A percentile compares a stretch with the other conserved stretches of the same genome.
Evolutionary conservation across 2,113 vertebrate species (phyloP).

Genomic region (Azemiops feae): DNA sequence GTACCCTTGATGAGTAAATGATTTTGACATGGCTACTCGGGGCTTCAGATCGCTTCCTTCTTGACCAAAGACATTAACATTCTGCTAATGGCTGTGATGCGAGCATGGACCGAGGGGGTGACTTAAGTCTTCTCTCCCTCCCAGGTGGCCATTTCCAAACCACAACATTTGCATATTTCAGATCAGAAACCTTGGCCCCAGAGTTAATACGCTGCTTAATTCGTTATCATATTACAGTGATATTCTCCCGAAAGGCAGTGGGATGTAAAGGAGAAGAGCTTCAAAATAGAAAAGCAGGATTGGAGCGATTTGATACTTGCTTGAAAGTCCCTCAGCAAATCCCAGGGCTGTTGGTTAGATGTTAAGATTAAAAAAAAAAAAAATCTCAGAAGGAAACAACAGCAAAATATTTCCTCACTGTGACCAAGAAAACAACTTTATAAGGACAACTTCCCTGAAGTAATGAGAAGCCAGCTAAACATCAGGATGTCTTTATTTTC

Average conservation of each 20-base stretch:
- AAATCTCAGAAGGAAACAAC: neutral
- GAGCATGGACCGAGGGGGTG: neutral
- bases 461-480: neutral
- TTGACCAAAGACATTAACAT: slow-evolving; percentile 12
- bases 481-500: neutral
- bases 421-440: neutral
- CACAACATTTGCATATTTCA: neutral
- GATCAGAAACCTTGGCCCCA: neutral
- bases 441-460: neutral
- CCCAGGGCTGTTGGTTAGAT: neutral
- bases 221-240: neutral
- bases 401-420: neutral
- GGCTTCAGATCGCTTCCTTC: neutral
- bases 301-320: neutral
- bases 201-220: neutral
- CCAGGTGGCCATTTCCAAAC: neutral
- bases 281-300: neutral
- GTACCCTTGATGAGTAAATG: slow-evolving; percentile 29
- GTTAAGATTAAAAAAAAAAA: neutral
- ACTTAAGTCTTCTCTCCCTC: neutral
- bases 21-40: slow-evolving; percentile 22
- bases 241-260: neutral
- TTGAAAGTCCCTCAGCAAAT: neutral
- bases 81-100: neutral
- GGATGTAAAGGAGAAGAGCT: neutral